Evolutionary conservation across 2,888 invertebrate genomes (phyloP).

Genomic region (Ichneumoninae sp.): DNA sequence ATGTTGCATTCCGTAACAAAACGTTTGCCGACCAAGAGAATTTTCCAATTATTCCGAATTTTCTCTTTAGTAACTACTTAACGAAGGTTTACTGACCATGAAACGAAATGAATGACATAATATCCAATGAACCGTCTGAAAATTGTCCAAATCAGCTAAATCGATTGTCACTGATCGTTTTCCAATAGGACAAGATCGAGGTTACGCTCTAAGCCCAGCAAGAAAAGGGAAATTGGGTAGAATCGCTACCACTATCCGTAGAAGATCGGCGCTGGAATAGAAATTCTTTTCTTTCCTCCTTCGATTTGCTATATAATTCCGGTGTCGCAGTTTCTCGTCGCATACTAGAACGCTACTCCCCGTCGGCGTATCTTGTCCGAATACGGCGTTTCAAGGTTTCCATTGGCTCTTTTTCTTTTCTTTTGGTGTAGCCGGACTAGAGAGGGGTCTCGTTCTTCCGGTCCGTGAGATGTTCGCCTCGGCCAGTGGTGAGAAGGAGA

Average conservation of each 20-base stretch:
- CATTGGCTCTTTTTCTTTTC: conserved; percentile 34
- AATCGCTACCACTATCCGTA: conserved; percentile 23
- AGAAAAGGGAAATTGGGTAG: conserved; percentile 41
- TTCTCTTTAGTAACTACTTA: not conserved
- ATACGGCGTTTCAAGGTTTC: conserved; percentile 68
- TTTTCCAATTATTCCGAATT: not conserved
- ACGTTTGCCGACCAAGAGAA: not conserved
- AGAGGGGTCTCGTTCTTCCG: conserved; percentile 61
- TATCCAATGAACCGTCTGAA: not conserved
- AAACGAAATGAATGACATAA: conserved; percentile 3
- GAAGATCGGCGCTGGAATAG: conserved; percentile 44
- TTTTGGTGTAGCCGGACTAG: not conserved
- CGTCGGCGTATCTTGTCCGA: conserved; percentile 57
- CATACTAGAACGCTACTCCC: conserved; percentile 40
- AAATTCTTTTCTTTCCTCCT: conserved; percentile 40
- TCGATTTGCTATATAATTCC: conserved; percentile 18
- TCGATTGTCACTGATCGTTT: conserved; percentile 32
- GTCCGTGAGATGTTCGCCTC: conserved; percentile 57
- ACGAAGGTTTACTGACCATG: not conserved
- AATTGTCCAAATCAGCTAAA: conserved; percentile 12
- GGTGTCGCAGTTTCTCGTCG: conserved; percentile 46
- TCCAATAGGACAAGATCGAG: conserved; percentile 19
- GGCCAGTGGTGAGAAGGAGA: conserved; percentile 49
- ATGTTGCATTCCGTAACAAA: not conserved
- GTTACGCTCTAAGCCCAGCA: conserved; percentile 3